phyloP scores from a whole-genome alignment of 2,888 invertebrate genomes.

The Amiota mariae region DNA sequence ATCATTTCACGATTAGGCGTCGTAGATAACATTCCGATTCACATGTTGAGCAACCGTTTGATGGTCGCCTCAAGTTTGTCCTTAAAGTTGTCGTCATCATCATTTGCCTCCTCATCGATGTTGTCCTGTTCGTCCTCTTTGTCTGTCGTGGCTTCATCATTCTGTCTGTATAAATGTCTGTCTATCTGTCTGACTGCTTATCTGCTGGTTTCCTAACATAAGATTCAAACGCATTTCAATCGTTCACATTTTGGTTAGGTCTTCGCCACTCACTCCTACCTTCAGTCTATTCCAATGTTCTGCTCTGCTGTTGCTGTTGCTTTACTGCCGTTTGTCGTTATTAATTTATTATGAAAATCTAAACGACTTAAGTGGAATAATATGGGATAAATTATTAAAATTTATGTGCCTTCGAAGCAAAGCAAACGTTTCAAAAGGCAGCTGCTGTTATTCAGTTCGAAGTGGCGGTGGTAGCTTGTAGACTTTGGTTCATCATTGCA shows the following conservation, averaged over 20 bases:
- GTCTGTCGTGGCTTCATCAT: too few species aligned
- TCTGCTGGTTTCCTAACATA: too few species aligned
- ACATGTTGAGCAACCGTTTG: slow-evolving; percentile 14
- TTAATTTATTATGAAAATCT: slow-evolving; percentile 73
- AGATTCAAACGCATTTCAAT: too few species aligned
- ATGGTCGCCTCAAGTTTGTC: slow-evolving; percentile 11
- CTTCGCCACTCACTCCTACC: slow-evolving; percentile 15
- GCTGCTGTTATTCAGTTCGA: background rate
- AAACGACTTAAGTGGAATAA: slow-evolving; percentile 72
- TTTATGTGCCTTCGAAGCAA: slow-evolving; percentile 67
- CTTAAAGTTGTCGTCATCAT: slow-evolving; percentile 23
- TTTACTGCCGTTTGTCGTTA: slow-evolving; percentile 54
- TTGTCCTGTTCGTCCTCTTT: too few species aligned
- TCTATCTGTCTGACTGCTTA: background rate
- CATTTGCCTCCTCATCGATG: too few species aligned
- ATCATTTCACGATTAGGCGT: slow-evolving; percentile 45
- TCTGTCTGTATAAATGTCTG: background rate
- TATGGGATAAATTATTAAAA: slow-evolving; percentile 72
- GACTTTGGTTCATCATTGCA: slow-evolving; percentile 49
- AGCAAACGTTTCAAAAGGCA: slow-evolving; percentile 27
- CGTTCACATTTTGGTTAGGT: too few species aligned
- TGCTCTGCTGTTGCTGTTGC: slow-evolving; percentile 33
- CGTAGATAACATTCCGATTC: background rate
- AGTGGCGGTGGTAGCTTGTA: slow-evolving; percentile 1
- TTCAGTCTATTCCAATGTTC: slow-evolving; percentile 41